phyloP scores from a whole-genome alignment of 1,140 invertebrate species.

The Drosophila punjabiensis region DNA sequence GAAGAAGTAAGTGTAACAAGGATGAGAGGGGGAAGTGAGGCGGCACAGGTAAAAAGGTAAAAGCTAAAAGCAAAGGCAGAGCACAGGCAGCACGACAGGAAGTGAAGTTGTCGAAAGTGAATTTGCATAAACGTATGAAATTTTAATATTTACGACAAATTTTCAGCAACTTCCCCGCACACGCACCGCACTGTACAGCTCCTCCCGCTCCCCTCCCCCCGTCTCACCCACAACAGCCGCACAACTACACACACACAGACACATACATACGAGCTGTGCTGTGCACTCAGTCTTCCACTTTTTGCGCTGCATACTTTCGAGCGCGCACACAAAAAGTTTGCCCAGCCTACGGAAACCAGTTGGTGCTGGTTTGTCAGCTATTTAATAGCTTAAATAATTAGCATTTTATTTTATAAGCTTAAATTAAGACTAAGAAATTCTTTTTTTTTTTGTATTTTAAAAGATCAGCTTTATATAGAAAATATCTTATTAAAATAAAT shows the following conservation, averaged over 20 bases:
- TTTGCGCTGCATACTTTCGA: slow-evolving; percentile 44
- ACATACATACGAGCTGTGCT: background rate
- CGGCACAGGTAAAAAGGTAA: slow-evolving; percentile 6
- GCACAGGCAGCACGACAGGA: slow-evolving; percentile 49
- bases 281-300: slow-evolving; percentile 17
- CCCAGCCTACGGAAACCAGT: slow-evolving; percentile 11
- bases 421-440: too few species aligned
- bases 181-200: background rate
- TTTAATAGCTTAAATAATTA: background rate
- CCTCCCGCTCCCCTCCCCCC: background rate
- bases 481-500: background rate
- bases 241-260: slow-evolving; percentile 1
- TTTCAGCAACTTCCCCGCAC: slow-evolving; percentile 46
- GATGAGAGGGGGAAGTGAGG: background rate
- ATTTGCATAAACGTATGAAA: slow-evolving; percentile 83
- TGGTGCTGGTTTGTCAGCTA: background rate
- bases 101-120: slow-evolving; percentile 77
- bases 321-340: slow-evolving; percentile 35
- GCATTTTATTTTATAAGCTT: background rate
- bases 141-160: slow-evolving; percentile 83
- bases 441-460: too few species aligned
- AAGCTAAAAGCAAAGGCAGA: slow-evolving; percentile 18
- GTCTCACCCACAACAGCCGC: background rate
- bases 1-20: background rate
- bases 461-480: background rate